Percentiles rank a stretch among this genome's conserved stretches.
Conservation (phyloP, 2,888 invertebrate species). For the Drosophila maculinotata region DNA sequence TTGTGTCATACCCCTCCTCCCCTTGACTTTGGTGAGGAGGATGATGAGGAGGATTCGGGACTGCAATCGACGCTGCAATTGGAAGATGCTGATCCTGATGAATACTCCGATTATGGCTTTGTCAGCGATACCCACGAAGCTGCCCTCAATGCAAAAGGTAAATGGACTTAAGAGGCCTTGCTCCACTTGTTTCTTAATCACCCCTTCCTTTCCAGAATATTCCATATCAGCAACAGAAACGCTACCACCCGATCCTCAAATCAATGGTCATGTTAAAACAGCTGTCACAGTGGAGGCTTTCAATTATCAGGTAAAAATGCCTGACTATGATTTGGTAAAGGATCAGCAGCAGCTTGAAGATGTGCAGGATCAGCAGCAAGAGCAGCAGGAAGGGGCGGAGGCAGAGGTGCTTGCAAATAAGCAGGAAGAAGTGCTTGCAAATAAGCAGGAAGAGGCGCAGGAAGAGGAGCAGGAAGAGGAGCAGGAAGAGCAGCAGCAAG, state of each 20-base stretch:
- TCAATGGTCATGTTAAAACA: conserved; percentile 34
- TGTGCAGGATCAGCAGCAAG: neutral
- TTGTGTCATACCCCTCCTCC: conserved; percentile 87
- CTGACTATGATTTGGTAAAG: conserved; percentile 19
- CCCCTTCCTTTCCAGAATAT: conserved; percentile 30
- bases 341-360: conserved; percentile 2
- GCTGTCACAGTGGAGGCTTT: conserved; percentile 65
- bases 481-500: neutral
- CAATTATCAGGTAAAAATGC: conserved; percentile 66
- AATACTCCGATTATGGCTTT: conserved; percentile 80
- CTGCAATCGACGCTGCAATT: conserved; percentile 73
- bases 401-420: no score
- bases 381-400: neutral
- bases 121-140: conserved; percentile 57
- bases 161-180: neutral
- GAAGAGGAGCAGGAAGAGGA: conserved; percentile 19
- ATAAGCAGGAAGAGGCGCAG: no score
- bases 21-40: conserved; percentile 85
- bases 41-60: conserved; percentile 85
- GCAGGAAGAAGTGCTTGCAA: no score
- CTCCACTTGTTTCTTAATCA: no score
- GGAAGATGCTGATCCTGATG: conserved; percentile 84
- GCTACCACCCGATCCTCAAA: conserved; percentile 43
- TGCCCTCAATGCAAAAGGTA: conserved; percentile 57
- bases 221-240: conserved; percentile 42